Base-by-base conservation (phyloP, 2,888 invertebrate species). In the Amorpha juglandis region DNA sequence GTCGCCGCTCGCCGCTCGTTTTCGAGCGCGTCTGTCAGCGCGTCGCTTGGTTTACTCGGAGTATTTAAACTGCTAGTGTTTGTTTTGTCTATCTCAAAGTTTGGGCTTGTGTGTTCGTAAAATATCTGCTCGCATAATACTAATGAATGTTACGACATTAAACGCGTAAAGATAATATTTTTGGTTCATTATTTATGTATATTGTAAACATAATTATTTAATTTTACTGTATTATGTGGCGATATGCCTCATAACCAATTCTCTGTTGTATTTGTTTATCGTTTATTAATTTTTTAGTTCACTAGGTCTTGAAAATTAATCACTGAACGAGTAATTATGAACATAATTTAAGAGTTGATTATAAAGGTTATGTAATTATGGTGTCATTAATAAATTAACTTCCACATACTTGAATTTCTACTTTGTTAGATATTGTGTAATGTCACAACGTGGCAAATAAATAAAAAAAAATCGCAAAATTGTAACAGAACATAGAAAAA, bases 401-500 rank as follows among this genome's bases (percentile, higher is more conserved):
- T 90, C 88, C 90, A 90, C 87, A 79, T 91, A 88, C 85, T 88
- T 87, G 87, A 82, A 90, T 90, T 91, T 92, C 88, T 91, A 91
- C 90, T 91, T 91, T 91, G 91, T 89, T 91, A 90, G 87, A 89
- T 88, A 88, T 87, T 90, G 86, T 91, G 89, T 90, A 89, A 87
- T 89, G 83, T 87, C 86, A 77, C 82, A 86, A 86, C 79, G 90
- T 91, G 90, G 88, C 89, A 86, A 86, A 86, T 80, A 87, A 88
- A 84, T 74, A 78, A 84, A 92, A 90, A 91, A 89, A 93, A 92
- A 92, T 89, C 87, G 92, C 88, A 92, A 93, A 93, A 93, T 88
- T 92, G 92, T 92, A 91, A 92, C 87, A 82, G 84, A 88, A 87
- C 78, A 86, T 90, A 91, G 90, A 91, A 92, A 89, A 91, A 89